Percentiles rank a stretch among this genome's conserved stretches.
These are phyloP conservation scores for Sesia apiformis DNA, from an alignment of 2,888 invertebrate species.

Conservation along the genomic window DNA sequence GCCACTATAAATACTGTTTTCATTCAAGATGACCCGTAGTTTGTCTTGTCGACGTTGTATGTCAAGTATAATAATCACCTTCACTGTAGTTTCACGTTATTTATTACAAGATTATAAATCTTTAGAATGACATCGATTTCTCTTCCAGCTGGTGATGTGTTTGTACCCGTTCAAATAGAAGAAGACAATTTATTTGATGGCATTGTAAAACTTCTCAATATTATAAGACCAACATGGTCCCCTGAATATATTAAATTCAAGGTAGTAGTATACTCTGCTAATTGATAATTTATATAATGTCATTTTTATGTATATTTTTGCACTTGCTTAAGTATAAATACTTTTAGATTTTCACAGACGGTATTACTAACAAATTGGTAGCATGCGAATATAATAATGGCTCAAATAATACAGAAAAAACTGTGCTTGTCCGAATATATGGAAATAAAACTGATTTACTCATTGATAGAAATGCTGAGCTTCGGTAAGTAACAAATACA, in stretches of 20 bases:
- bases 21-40: constrained; percentile 5
- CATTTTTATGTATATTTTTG: background rate
- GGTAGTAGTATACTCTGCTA: constrained; percentile 56
- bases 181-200: constrained; percentile 80
- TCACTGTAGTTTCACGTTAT: background rate
- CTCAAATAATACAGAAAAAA: constrained; percentile 58
- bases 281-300: background rate
- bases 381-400: constrained; percentile 76
- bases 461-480: constrained; percentile 91
- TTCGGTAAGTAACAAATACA: constrained; percentile 61
- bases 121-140: constrained; percentile 39
- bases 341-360: constrained; percentile 90
- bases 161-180: constrained; percentile 76
- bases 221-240: constrained; percentile 82
- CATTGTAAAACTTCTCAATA: constrained; percentile 78
- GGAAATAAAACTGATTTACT: constrained; percentile 94
- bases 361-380: constrained; percentile 93
- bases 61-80: constrained; percentile 1
- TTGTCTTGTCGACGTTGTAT: background rate
- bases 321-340: background rate
- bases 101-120: constrained; percentile 2
- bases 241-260: constrained; percentile 78
- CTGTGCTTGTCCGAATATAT: constrained; percentile 91
- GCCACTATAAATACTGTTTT: background rate
- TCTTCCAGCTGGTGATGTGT: constrained; percentile 44